Base-by-base conservation (phyloP, 2,888 invertebrate genomes). In the Agrochola litura region DNA sequence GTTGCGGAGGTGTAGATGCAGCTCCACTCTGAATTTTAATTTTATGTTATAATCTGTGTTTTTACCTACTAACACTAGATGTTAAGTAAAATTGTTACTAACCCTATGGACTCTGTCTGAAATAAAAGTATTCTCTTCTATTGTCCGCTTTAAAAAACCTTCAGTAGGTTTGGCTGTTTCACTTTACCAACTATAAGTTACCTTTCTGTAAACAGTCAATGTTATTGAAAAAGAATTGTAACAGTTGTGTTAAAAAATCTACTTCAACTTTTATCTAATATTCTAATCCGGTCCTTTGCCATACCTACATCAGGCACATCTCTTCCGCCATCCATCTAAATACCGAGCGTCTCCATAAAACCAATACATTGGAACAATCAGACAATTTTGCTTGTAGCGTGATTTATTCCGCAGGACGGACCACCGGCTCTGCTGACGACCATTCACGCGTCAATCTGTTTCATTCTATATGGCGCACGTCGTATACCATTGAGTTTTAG, bases 401-500 rank as follows among this genome's bases (percentile, higher is more conserved):
- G 84, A 84, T 85, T 84, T 84, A 84, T 84, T 84, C 83, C 10
- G 6, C 46, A 75, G 81, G 77, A 30, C 73, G 69, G 88, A 85
- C 89, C 89, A 89, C 89, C 89, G 74, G 79, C 77, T 71, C 78
- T 73, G 88, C 71, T 78, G 79, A 74, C 73, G 73, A 73, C 82
- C 83, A 89, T 89, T 89, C 89, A 89, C 84, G 88, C 89, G 88
- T 89, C 89, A 89, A 89, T 89, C 89, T 70, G 69, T 61, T 80
- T 81, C 88, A 79, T 87, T 87, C 77, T 87, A 85, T 85, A 88
- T 74, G 88, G 88, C 81, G 73, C 81, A 86, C 83, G 80, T 89
- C 81, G 82, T 84, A 88, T 82, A 77, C 66, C 64, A 80, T 77
- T 60, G 64, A 37, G 77, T 85, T 82, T 84, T 84, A 82, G 86